These are phyloP conservation scores for Bembecia ichneumoniformis DNA, from an alignment of 2,888 invertebrate species.

Conservation along the genomic window DNA sequence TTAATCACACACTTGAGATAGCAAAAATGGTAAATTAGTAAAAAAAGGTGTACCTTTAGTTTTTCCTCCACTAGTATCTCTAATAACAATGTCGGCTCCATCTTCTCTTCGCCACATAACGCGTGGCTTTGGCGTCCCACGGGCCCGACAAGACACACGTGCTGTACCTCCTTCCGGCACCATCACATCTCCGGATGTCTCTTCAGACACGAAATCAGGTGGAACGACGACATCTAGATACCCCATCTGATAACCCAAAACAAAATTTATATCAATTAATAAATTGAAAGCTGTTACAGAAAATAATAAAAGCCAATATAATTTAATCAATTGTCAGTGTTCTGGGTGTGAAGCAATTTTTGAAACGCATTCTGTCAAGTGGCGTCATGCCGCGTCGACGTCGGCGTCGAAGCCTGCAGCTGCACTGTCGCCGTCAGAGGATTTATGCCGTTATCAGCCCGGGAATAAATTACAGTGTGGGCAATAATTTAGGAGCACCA, in stretches of 20 bases:
- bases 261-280: no score
- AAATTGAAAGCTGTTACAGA: no score
- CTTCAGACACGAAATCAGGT: constrained; percentile 90
- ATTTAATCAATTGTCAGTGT: constrained; percentile 3
- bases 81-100: constrained; percentile 82
- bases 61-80: constrained; percentile 77
- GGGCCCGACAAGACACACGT: constrained; percentile 78
- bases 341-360: constrained; percentile 12
- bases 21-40: no score
- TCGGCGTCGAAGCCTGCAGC: constrained; percentile 48
- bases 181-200: constrained; percentile 91
- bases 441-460: constrained; percentile 69
- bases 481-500: constrained; percentile 69
- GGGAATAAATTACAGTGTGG: constrained; percentile 64
- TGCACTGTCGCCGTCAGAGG: constrained; percentile 50
- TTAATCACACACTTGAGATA: no score
- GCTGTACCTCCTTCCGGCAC: constrained; percentile 87
- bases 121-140: constrained; percentile 84
- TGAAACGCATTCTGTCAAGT: constrained; percentile 37
- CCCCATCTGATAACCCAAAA: constrained; percentile 75
- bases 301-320: constrained; percentile 4
- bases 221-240: constrained; percentile 89
- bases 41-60: constrained; percentile 70
- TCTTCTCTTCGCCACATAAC: constrained; percentile 90
- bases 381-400: constrained; percentile 58